phyloP scores from a whole-genome alignment of 2,797 vertebrate genomes.

The Xerus rutilus region DNA sequence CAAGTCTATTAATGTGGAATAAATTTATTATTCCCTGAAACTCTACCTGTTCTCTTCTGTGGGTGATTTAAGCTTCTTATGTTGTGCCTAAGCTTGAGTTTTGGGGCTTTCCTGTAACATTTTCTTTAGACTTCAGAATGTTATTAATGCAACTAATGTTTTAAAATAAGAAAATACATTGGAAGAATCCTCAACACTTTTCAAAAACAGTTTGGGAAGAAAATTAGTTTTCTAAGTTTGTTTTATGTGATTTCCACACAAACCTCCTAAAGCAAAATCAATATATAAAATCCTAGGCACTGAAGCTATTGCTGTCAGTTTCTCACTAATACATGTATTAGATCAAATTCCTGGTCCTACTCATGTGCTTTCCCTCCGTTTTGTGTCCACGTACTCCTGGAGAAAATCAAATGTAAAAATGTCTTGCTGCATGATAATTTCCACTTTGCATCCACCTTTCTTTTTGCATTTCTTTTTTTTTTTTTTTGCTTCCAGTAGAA shows the following conservation, averaged over 20 bases:
- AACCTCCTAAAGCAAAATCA: conserved; percentile 75
- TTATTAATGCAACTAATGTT: conserved; percentile 40
- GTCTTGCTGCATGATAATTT: neutral
- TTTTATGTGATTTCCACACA: conserved; percentile 63
- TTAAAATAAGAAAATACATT: conserved; percentile 56
- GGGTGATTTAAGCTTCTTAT: neutral
- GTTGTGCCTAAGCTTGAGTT: neutral
- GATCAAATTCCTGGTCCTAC: neutral
- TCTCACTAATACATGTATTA: neutral
- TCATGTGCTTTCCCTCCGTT: neutral
- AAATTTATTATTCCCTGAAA: conserved; percentile 32
- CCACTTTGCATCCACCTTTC: neutral
- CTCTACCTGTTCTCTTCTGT: neutral
- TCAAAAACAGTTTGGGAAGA: conserved; percentile 64
- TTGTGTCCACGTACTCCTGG: neutral
- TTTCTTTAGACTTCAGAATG: conserved; percentile 38
- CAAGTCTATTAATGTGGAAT: neutral
- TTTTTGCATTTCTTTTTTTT: neutral
- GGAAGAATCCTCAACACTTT: conserved; percentile 30
- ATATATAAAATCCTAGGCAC: conserved; percentile 43
- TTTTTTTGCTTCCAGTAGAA: neutral
- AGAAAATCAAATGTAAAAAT: neutral
- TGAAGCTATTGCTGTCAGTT: neutral
- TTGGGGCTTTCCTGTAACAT: neutral
- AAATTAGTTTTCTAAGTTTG: conserved; percentile 64